Evolutionary conservation across 2,797 vertebrate species (phyloP).

Genomic region (Lagorchestes hirsutus): DNA sequence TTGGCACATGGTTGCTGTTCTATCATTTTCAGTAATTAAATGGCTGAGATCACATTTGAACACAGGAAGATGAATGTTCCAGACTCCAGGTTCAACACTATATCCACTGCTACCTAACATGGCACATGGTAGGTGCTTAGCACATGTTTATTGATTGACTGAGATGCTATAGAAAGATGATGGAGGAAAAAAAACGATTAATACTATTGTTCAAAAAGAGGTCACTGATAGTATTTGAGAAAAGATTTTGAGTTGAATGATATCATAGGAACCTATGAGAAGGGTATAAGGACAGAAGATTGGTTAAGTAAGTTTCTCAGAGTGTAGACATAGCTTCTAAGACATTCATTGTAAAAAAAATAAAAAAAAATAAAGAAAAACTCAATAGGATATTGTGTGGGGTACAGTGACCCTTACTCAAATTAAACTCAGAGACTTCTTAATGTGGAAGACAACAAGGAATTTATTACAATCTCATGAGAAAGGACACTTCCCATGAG

Average conservation of each 20-base stretch:
- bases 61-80: too few species aligned
- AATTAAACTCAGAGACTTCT: too few species aligned
- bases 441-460: too few species aligned
- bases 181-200: neutral
- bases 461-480: too few species aligned
- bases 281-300: neutral
- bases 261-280: neutral
- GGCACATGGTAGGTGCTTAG: neutral
- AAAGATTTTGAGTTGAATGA: neutral
- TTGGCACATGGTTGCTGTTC: too few species aligned
- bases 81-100: too few species aligned
- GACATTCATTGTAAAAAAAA: neutral
- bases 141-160: neutral
- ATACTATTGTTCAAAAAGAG: neutral
- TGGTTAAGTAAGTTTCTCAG: neutral
- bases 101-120: too few species aligned
- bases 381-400: neutral
- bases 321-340: too few species aligned
- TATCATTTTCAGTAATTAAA: too few species aligned
- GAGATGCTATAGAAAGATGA: neutral
- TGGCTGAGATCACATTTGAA: too few species aligned
- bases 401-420: too few species aligned
- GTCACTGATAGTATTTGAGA: neutral
- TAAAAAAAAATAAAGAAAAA: neutral
- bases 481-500: too few species aligned